These are phyloP conservation scores for Ormyrus labotus DNA, from an alignment of 2,888 invertebrate species.

Conservation along the genomic window DNA sequence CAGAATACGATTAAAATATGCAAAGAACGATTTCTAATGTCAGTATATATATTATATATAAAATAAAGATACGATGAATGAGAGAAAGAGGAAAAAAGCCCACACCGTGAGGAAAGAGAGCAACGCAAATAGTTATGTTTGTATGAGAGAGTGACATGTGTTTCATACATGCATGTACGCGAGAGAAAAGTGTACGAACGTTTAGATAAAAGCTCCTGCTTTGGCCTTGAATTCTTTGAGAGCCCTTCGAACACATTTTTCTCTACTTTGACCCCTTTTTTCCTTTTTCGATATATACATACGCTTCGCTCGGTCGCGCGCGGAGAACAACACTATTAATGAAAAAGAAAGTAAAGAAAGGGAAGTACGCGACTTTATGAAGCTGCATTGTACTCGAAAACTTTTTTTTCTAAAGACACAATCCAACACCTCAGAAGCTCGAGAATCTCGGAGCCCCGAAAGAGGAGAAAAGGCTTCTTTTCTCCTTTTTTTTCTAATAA, in stretches of 20 bases:
- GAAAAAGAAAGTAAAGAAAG: constrained; percentile 37
- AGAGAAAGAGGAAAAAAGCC: constrained; percentile 47
- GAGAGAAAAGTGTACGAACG: constrained; percentile 38
- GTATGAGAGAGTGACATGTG: constrained; percentile 39
- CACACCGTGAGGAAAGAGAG: constrained; percentile 39
- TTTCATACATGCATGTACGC: constrained; percentile 34
- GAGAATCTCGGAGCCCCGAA: constrained; percentile 33
- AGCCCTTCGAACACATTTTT: constrained; percentile 35
- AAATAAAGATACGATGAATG: constrained; percentile 35
- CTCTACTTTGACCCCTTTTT: constrained; percentile 37
- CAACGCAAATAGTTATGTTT: constrained; percentile 42
- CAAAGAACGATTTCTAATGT: constrained; percentile 30
- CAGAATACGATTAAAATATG: constrained; percentile 19
- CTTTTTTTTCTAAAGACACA: constrained; percentile 33
- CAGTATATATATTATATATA: constrained; percentile 53
- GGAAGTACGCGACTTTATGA: constrained; percentile 24
- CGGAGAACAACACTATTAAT: constrained; percentile 16
- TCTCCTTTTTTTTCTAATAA: constrained; percentile 27
- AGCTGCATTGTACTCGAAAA: constrained; percentile 40
- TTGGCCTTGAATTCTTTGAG: constrained; percentile 44
- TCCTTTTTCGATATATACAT: constrained; percentile 27
- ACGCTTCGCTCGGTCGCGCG: constrained; percentile 26
- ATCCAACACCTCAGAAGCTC: constrained; percentile 32
- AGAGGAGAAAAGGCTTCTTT: constrained; percentile 9
- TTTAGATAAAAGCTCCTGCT: constrained; percentile 45